Base-by-base conservation (phyloP, 2,113 vertebrate species). In the Actenoides hombroni region DNA sequence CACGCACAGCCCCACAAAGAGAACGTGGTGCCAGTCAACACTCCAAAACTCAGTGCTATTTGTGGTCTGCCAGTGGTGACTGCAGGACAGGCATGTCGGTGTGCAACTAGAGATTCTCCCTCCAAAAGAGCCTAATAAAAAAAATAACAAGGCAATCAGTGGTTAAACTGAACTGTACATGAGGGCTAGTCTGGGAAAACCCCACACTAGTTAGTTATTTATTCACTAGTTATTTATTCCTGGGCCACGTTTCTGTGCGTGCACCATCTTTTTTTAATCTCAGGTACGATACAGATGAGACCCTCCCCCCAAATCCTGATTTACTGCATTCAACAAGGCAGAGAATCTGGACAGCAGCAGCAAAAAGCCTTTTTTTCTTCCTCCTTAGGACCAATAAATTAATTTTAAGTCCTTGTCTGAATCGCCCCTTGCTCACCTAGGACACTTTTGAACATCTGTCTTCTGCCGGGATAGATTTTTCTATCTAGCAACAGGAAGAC, bases 141-240 rank as follows among this genome's bases (percentile, higher is more conserved):
- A 96, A 64, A 75, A 94, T 39, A 97, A 86, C 69, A 96, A 97
- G 95, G 97, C 96, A 95, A 94, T 95, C 69, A 61, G 96, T 95
- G 97, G 95, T 94, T 96, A 61, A 96, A 81, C 63, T 94, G 84
- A 96, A 75, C 87, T 78, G 75, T 71, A 89, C 78, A 56, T 3
- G 90, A 83, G 92, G 94, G 84, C 56, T 57, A 65, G 83, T 44
- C 82, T 35, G 90, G 79, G 94, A 78, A 78, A 40, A 93, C 8
- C 75, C 69, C 65, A 48, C 11, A 31, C 70, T 51, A 51, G 25
- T 51, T 25, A 51, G 11, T 25, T 51, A 78, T 76, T 90, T 31
- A 20, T 33, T 91, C 71, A 54, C 49, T 51, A 51, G 51, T 53
- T 53, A 78, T 74, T 92, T n/a, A 23, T 33, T 90, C 71, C 49